Evolutionary conservation across 2,113 vertebrate species (phyloP).

Genomic region (Ptyas mucosa): DNA sequence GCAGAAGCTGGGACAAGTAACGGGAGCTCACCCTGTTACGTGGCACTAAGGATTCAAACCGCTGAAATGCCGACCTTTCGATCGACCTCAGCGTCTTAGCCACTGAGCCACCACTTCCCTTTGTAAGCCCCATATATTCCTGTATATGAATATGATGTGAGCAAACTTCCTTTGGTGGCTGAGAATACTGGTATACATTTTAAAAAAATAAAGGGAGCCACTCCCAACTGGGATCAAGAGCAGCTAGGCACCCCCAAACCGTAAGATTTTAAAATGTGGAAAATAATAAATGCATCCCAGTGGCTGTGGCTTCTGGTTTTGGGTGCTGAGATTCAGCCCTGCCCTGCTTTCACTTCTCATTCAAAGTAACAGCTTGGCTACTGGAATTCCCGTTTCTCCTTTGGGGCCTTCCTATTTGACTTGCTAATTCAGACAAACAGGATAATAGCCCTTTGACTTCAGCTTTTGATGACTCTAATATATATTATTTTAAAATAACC

Average conservation of each 20-base stretch:
- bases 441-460: background rate
- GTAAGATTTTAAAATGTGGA: background rate
- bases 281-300: background rate
- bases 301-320: background rate
- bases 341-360: background rate
- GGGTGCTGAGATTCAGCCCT: background rate
- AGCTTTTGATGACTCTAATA: background rate
- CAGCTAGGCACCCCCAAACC: background rate
- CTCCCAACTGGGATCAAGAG: background rate
- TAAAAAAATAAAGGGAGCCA: background rate
- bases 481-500: background rate
- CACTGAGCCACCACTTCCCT: too few relatives aligned
- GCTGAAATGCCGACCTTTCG: too few relatives aligned
- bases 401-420: background rate
- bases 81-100: too few relatives aligned
- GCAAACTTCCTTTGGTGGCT: background rate
- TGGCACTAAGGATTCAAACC: too few relatives aligned
- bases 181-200: background rate
- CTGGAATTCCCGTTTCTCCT: background rate
- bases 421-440: background rate
- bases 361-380: background rate
- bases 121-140: background rate
- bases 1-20: too few relatives aligned
- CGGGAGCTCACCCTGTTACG: too few relatives aligned
- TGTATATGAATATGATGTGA: background rate